phyloP scores from a whole-genome alignment of 1,140 invertebrate species.

The Aleiodes sp. region DNA sequence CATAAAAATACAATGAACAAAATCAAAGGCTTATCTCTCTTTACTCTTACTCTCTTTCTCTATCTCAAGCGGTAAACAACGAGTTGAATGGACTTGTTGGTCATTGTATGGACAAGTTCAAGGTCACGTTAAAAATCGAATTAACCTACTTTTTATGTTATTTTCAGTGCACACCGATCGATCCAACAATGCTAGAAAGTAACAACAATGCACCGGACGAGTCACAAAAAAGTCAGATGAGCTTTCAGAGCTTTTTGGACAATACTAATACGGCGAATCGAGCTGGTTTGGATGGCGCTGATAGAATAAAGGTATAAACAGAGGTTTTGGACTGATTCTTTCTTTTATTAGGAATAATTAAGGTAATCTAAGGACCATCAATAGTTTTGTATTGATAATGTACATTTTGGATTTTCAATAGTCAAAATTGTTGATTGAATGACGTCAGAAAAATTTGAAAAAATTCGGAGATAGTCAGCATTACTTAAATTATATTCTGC shows the following conservation, averaged over 20 bases:
- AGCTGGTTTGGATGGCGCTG: neutral
- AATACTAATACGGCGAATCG: neutral
- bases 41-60: neutral
- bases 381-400: too few species aligned
- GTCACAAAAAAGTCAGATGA: conserved; percentile 6
- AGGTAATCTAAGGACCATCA: too few species aligned
- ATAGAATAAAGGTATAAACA: conserved; percentile 15
- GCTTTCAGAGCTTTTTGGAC: conserved; percentile 1
- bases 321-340: neutral
- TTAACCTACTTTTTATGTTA: conserved; percentile 6
- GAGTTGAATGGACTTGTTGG: neutral
- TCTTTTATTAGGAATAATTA: too few species aligned
- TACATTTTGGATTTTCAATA: too few species aligned
- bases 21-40: neutral
- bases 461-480: too few species aligned
- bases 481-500: too few species aligned
- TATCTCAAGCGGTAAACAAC: too few species aligned
- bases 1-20: neutral
- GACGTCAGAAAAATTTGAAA: too few species aligned
- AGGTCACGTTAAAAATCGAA: neutral
- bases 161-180: conserved; percentile 36
- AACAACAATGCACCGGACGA: conserved; percentile 29
- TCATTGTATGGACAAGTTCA: neutral
- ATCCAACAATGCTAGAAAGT: conserved; percentile 18
- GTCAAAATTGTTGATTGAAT: too few species aligned